These are phyloP conservation scores for Pocota personata DNA, from an alignment of 2,888 invertebrate species.

Conservation along the genomic window DNA sequence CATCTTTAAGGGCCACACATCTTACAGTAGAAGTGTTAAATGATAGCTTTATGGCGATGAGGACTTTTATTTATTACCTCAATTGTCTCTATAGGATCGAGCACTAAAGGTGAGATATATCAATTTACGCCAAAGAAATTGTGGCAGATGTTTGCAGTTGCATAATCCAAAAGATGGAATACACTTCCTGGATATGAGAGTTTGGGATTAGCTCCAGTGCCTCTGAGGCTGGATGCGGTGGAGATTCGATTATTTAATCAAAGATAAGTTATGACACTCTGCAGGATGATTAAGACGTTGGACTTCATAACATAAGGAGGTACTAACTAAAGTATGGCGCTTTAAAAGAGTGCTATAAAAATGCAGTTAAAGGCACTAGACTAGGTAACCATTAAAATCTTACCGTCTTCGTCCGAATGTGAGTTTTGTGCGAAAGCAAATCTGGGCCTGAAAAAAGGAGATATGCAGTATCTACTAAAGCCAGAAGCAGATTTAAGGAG, in stretches of 20 bases:
- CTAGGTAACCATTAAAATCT: too few relatives aligned
- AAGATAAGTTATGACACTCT: neutral
- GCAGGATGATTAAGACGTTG: neutral
- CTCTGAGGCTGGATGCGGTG: neutral
- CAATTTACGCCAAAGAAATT: conserved; percentile 53
- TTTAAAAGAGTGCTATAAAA: too few relatives aligned
- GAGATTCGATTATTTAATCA: neutral
- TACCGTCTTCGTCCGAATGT: too few relatives aligned
- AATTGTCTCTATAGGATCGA: conserved; percentile 19
- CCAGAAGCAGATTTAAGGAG: too few relatives aligned
- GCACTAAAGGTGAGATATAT: conserved; percentile 27
- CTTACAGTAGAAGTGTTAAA: neutral
- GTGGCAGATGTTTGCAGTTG: conserved; percentile 64
- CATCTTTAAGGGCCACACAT: conserved; percentile 20
- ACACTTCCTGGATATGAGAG: conserved; percentile 36
- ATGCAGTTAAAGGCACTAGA: too few relatives aligned
- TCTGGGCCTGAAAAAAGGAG: too few relatives aligned
- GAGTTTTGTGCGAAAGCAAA: too few relatives aligned
- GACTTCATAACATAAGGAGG: too few relatives aligned
- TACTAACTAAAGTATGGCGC: too few relatives aligned
- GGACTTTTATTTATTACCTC: conserved; percentile 57
- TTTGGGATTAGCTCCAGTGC: neutral
- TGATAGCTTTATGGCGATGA: neutral
- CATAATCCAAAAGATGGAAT: conserved; percentile 36
- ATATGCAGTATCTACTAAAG: too few relatives aligned